Evolutionary conservation across 2,888 invertebrate genomes (phyloP).

Genomic region (Drosophila histrio): DNA sequence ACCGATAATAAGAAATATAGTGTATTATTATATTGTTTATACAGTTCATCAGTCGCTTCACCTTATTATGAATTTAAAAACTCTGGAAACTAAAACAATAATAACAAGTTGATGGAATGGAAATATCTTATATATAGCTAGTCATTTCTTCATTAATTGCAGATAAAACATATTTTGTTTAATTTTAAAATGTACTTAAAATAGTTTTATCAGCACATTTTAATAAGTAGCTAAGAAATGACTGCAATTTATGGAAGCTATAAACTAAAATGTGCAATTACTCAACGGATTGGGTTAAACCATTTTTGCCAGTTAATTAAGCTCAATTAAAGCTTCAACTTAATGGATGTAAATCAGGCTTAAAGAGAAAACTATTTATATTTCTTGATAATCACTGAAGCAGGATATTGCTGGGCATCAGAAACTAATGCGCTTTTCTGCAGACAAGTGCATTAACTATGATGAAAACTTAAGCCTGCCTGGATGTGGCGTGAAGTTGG

Average conservation of each 20-base stretch:
- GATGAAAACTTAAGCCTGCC: slow-evolving; percentile 30
- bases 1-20: no score
- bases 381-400: neutral
- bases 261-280: neutral
- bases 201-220: neutral
- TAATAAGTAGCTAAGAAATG: neutral
- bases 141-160: no score
- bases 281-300: neutral
- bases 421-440: slow-evolving; percentile 27
- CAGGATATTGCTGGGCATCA: slow-evolving; percentile 9
- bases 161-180: neutral
- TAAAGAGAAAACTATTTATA: neutral
- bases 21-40: no score
- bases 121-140: no score
- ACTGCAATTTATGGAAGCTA: neutral
- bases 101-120: no score
- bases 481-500: slow-evolving; percentile 45
- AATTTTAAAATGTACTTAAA: neutral
- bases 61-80: no score
- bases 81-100: no score
- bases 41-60: no score
- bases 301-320: neutral
- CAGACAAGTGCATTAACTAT: slow-evolving; percentile 39
- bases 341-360: neutral
- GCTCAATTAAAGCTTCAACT: neutral